Conservation (phyloP, 2,797 vertebrate species). For the Takifugu rubripes region DNA sequence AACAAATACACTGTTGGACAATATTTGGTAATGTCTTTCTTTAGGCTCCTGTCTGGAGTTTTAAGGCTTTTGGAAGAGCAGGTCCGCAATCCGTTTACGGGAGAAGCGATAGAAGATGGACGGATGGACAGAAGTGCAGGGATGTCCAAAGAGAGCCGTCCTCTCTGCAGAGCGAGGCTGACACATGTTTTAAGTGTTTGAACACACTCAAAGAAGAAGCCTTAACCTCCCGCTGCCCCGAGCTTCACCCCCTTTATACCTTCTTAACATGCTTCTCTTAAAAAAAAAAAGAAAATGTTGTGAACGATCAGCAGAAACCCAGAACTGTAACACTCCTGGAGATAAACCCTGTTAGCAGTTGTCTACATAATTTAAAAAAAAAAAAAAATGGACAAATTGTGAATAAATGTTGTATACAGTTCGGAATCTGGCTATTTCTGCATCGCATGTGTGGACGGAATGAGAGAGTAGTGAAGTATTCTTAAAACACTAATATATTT, state of each 20-base stretch:
- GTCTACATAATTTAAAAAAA: conserved; percentile 60
- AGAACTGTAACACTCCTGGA: conserved; percentile 49
- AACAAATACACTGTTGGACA: conserved; percentile 23
- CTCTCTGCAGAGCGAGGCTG: conserved; percentile 39
- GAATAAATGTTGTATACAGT: conserved; percentile 78
- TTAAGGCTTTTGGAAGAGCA: conserved; percentile 32
- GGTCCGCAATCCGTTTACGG: conserved; percentile 24
- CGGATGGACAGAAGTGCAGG: too few species aligned
- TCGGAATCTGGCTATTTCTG: conserved; percentile 37
- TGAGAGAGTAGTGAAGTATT: too few species aligned
- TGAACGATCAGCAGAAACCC: conserved; percentile 33
- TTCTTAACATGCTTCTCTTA: conserved; percentile 43
- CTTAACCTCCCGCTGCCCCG: conserved; percentile 70
- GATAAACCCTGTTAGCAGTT: conserved; percentile 55
- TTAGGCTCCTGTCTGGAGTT: conserved; percentile 20
- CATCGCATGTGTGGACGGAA: neutral
- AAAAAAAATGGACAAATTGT: conserved; percentile 54
- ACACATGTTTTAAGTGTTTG: conserved; percentile 70
- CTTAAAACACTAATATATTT: too few species aligned
- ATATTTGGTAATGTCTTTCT: conserved; percentile 33
- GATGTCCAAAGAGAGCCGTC: conserved; percentile 9
- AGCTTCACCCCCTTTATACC: conserved; percentile 50
- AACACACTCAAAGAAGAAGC: conserved; percentile 77
- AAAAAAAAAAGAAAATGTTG: conserved; percentile 52
- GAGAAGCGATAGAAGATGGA: too few species aligned